These are phyloP conservation scores for Phenganax marumi DNA, from an alignment of 92 coral and sea anemone genomes.

Conservation along the genomic window DNA sequence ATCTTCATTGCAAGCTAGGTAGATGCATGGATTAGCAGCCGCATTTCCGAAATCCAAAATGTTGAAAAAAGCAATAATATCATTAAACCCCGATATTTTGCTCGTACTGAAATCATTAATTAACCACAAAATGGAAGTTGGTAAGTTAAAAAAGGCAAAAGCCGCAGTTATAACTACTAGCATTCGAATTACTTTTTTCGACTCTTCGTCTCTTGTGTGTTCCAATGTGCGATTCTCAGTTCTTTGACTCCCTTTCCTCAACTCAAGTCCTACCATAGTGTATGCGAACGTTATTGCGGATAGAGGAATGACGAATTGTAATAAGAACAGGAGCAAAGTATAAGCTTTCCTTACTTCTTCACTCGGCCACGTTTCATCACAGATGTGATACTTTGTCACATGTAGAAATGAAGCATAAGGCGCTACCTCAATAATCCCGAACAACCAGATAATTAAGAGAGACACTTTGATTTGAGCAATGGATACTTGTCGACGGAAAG, in stretches of 20 bases:
- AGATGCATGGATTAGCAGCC: conserved; percentile 88
- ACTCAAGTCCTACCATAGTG: conserved; percentile 71
- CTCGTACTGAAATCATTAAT: conserved; percentile 86
- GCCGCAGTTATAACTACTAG: conserved; percentile 82
- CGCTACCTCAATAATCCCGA: conserved; percentile 56
- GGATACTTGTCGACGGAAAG: conserved; percentile 78
- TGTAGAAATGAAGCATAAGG: conserved; percentile 71
- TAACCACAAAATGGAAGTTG: conserved; percentile 88
- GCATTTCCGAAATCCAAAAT: conserved; percentile 90
- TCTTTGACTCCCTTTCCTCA: conserved; percentile 45
- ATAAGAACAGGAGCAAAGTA: conserved; percentile 69
- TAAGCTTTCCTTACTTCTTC: conserved; percentile 64
- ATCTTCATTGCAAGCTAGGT: conserved; percentile 88
- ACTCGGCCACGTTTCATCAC: conserved; percentile 81
- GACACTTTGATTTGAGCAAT: conserved; percentile 59
- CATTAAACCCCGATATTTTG: conserved; percentile 62
- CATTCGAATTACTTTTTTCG: conserved; percentile 91
- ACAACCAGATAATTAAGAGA: conserved; percentile 69
- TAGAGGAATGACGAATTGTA: conserved; percentile 81
- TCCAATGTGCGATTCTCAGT: conserved; percentile 67
- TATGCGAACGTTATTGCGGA: conserved; percentile 72
- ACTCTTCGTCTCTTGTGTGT: conserved; percentile 73
- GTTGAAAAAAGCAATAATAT: conserved; percentile 75
- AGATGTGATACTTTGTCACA: conserved; percentile 55
- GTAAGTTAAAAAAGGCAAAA: conserved; percentile 91